Evolutionary conservation across 1,140 invertebrate species (phyloP).

Genomic region (Orius insidiosus): DNA sequence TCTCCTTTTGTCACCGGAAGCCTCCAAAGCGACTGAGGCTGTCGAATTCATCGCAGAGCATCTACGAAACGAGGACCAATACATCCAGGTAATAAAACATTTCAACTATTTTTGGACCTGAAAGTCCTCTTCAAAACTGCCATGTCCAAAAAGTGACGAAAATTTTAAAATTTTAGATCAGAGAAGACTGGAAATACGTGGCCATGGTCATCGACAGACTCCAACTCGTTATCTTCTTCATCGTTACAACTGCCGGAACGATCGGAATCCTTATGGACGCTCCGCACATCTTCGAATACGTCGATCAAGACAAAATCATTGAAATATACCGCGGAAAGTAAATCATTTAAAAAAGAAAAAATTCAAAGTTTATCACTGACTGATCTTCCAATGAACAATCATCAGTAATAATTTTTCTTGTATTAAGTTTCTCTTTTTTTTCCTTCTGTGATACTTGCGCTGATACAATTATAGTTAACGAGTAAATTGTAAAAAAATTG

Average conservation of each 20-base stretch:
- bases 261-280: slow-evolving; percentile 97
- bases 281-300: slow-evolving; percentile 97
- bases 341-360: too few relatives aligned
- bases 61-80: slow-evolving; percentile 87
- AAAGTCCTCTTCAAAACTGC: not conserved
- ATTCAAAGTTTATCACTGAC: too few relatives aligned
- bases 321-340: slow-evolving; percentile 86
- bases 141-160: not conserved
- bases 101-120: not conserved
- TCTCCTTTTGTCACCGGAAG: slow-evolving; percentile 74
- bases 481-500: too few relatives aligned
- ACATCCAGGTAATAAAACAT: slow-evolving; percentile 67
- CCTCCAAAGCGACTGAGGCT: slow-evolving; percentile 87
- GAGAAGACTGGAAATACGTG: slow-evolving; percentile 99
- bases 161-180: slow-evolving; percentile 44
- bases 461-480: too few relatives aligned
- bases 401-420: too few relatives aligned
- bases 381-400: too few relatives aligned
- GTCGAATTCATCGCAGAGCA: slow-evolving; percentile 97
- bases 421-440: too few relatives aligned
- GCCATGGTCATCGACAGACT: slow-evolving; percentile 98
- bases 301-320: slow-evolving; percentile 92
- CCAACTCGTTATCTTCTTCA: slow-evolving; percentile 92
- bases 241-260: slow-evolving; percentile 88
- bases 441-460: too few relatives aligned